phyloP scores from a whole-genome alignment of 2,888 invertebrate species.

The Pseudococcus viburni region DNA sequence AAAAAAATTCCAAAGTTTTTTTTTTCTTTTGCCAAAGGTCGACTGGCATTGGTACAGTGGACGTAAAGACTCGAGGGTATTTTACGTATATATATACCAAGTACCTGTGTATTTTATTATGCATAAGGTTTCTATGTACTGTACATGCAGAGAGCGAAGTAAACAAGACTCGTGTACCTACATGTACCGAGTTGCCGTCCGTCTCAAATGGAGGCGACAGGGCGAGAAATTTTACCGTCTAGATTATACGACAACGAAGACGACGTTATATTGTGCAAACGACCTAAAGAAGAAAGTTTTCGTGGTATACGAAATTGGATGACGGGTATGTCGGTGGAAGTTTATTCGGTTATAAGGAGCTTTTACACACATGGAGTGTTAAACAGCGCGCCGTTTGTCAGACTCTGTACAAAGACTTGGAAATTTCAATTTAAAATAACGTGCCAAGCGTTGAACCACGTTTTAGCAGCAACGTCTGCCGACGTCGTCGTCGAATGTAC shows the following conservation, averaged over 20 bases:
- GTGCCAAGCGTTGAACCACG: slow-evolving; percentile 31
- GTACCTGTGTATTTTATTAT: slow-evolving; percentile 10
- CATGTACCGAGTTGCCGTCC: background rate
- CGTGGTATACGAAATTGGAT: slow-evolving; percentile 21
- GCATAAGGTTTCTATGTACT: background rate
- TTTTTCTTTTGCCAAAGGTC: background rate
- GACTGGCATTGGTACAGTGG: background rate
- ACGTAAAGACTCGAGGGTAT: slow-evolving; percentile 9
- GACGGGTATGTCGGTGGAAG: background rate
- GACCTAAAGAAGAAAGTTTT: slow-evolving; percentile 15
- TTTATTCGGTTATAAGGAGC: slow-evolving; percentile 31
- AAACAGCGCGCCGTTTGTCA: background rate
- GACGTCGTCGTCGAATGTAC: slow-evolving; percentile 21
- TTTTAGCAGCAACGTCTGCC: slow-evolving; percentile 5
- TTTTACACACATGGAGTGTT: slow-evolving; percentile 31
- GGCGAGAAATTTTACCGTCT: background rate
- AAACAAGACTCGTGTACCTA: slow-evolving; percentile 6
- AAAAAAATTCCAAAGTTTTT: background rate
- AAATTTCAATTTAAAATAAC: slow-evolving; percentile 35
- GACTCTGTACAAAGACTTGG: background rate
- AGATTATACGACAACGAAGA: slow-evolving; percentile 31
- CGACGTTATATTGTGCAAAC: slow-evolving; percentile 22
- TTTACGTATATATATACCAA: background rate
- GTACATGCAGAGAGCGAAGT: background rate
- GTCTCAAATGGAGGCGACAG: background rate